Conservation (phyloP, 2,797 vertebrate genomes). For the Poeciliopsis paucimaculata region DNA sequence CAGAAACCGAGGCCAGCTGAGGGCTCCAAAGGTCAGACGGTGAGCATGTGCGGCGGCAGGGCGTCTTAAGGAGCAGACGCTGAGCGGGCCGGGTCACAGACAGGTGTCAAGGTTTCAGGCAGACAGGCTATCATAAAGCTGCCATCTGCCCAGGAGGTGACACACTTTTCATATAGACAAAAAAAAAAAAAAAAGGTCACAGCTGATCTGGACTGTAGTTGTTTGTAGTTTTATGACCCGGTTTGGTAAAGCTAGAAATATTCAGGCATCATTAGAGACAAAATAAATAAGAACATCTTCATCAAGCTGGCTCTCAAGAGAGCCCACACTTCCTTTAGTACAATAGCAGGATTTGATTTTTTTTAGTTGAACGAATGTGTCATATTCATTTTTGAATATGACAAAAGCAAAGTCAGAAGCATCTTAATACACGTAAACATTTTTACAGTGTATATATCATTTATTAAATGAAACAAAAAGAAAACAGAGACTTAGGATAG, state of each 20-base stretch:
- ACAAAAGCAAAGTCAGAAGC: background rate
- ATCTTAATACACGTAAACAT: background rate
- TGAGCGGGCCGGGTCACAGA: slow-evolving; percentile 33
- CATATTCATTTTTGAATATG: background rate
- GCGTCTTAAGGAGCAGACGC: slow-evolving; percentile 1
- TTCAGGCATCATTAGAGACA: background rate
- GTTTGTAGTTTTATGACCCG: background rate
- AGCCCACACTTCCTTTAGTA: background rate
- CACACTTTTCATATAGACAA: background rate
- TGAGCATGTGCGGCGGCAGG: slow-evolving; percentile 30
- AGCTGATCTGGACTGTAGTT: background rate
- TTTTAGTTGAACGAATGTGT: background rate
- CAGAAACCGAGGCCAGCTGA: slow-evolving; percentile 49
- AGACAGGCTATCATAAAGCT: background rate
- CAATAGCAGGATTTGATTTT: background rate
- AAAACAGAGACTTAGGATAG: background rate
- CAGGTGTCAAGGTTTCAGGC: slow-evolving; percentile 4
- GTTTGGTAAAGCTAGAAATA: background rate
- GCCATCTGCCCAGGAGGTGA: slow-evolving; percentile 3
- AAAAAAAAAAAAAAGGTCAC: background rate
- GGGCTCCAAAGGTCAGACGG: slow-evolving; percentile 37
- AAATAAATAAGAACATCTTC: background rate
- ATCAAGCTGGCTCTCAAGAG: background rate
- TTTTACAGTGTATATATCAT: background rate
- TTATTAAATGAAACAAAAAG: background rate